Evolutionary conservation across 2,113 vertebrate species (phyloP).

Genomic region (Loxodonta africana): DNA sequence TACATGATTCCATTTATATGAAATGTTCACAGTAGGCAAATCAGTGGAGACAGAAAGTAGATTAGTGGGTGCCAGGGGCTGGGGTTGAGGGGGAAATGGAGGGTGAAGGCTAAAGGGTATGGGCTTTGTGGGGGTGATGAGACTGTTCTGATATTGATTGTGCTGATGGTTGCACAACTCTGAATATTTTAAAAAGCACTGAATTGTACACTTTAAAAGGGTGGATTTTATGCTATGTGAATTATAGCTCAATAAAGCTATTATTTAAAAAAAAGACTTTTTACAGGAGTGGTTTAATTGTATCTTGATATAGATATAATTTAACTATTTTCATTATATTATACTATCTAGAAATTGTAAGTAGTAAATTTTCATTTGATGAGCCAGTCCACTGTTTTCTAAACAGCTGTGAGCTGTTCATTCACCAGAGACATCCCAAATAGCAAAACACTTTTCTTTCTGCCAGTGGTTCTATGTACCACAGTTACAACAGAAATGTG

Average conservation of each 20-base stretch:
- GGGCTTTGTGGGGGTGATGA: not conserved
- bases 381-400: not conserved
- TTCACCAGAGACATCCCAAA: constrained; percentile 30
- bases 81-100: not conserved
- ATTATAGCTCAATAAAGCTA: not conserved
- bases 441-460: not conserved
- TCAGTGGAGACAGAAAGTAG: not conserved
- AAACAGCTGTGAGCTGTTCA: constrained; percentile 19
- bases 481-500: not conserved
- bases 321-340: constrained; percentile 1
- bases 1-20: not conserved
- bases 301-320: not conserved
- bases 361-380: constrained; percentile 49
- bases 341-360: constrained; percentile 32
- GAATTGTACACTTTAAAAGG: not conserved
- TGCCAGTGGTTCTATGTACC: not conserved
- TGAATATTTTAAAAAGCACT: not conserved
- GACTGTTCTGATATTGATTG: not conserved
- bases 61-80: not conserved
- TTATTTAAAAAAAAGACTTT: not conserved
- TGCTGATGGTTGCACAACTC: not conserved
- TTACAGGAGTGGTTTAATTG: constrained; percentile 13
- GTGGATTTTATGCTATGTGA: not conserved
- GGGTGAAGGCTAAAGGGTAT: not conserved
- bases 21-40: not conserved